Base-by-base conservation (phyloP, 2,113 vertebrate genomes). In the Campylomormyrus numenius region DNA sequence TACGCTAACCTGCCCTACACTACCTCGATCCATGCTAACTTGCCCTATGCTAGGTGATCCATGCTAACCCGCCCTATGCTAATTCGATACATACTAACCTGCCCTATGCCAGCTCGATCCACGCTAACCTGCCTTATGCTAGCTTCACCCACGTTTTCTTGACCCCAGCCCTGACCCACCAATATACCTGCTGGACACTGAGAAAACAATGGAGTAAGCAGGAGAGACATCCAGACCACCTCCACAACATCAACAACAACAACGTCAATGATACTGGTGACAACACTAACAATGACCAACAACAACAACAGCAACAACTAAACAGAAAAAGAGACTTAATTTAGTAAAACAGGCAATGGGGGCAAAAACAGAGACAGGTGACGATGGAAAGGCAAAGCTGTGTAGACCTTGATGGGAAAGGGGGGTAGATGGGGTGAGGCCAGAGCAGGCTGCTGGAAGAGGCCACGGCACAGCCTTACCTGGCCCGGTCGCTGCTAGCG, bases 381-480 rank as follows among this genome's bases (percentile, higher is more conserved):
- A 52, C 62, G 9, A 21, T 27, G 27, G 52, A 19, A n/a, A 89
- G 52, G 50, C 50, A 87, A 88, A 86, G n/a, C 24, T 27, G 58
- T 88, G 70, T 52, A 2, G 45, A 39, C 74, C 86, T 31, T 66
- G 48, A 84, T 45, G 84, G 24, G 52, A 42, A n/a, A 6, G 27
- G 9, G 15, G 13, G 2, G n/a, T 4, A 48, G 27, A 35, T 66
- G n/a, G 49, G 85, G 49, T 42, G 42, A 70, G 15, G 90, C 66
- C 89, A 70, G 62, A 70, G 62, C 62, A 66, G 35, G 42, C 13
- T 2, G 89, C 13, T 77, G 35, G 35, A 13, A 46, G 42, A 85
- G 87, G 70, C 83, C 53, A 84, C 87, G 58, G 42, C 87, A 86
- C 42, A 45, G 87, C 96, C 97, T 97, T 96, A 99, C 98, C 98